These are phyloP conservation scores for Terebella lapidaria DNA, from an alignment of 2,888 invertebrate species.

Conservation along the genomic window DNA sequence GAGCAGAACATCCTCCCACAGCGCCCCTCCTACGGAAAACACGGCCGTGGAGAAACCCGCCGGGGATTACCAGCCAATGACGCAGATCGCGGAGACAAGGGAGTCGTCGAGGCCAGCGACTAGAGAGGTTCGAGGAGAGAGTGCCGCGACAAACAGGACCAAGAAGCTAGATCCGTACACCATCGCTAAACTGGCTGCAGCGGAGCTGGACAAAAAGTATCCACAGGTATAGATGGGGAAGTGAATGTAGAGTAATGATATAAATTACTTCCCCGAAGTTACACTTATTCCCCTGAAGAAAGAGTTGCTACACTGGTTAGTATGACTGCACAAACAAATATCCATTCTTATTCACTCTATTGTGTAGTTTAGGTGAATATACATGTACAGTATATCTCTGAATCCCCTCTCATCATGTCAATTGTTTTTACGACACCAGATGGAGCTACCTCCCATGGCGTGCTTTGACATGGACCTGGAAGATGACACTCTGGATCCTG, in stretches of 20 bases:
- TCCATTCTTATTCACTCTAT: no score
- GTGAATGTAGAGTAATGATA: no score
- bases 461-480: not conserved
- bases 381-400: no score
- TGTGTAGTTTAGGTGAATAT: no score
- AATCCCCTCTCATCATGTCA: no score
- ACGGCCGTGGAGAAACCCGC: not conserved
- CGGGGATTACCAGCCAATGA: not conserved
- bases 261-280: no score
- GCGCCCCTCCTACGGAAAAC: not conserved
- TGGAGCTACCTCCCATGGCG: not conserved
- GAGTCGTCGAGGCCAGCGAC: not conserved
- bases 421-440: no score
- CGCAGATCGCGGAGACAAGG: not conserved
- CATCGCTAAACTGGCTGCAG: not conserved
- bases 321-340: no score
- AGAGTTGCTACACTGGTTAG: no score
- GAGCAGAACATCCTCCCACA: no score
- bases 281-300: no score
- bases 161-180: not conserved
- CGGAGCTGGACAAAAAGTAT: not conserved
- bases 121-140: not conserved
- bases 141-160: not conserved
- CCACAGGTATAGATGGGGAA: no score
- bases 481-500: not conserved